A percentile compares a stretch with the other conserved stretches of the same genome.
Evolutionary conservation across 2,797 vertebrate species (phyloP).

Genomic region (Falco columbarius): DNA sequence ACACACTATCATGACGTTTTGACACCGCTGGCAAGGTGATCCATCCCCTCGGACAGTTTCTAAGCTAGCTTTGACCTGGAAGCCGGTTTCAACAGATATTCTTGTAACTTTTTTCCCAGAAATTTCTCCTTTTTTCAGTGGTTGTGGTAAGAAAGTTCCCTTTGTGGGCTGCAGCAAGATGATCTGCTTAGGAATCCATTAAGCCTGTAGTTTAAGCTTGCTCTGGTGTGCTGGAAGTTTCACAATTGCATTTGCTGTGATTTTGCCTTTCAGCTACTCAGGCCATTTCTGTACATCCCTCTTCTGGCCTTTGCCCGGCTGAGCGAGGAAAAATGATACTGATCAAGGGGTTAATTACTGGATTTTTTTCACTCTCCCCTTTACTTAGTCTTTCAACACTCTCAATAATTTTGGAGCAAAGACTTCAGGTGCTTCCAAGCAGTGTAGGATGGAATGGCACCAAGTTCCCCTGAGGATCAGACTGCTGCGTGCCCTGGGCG

Average conservation of each 20-base stretch:
- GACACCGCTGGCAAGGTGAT: neutral
- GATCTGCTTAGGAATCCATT: neutral
- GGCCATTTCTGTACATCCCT: neutral
- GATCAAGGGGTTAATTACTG: no score
- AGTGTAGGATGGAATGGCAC: neutral
- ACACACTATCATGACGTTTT: neutral
- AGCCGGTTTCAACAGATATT: neutral
- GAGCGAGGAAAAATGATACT: neutral
- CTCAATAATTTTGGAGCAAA: neutral
- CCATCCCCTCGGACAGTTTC: neutral
- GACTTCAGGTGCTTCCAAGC: neutral
- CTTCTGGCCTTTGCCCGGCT: neutral
- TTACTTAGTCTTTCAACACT: neutral
- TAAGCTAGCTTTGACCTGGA: neutral
- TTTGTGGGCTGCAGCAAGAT: neutral
- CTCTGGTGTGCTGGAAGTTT: neutral
- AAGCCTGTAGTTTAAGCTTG: accelerated
- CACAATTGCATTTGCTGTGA: neutral
- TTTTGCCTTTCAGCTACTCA: neutral
- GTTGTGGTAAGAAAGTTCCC: neutral
- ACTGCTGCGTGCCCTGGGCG: accelerated
- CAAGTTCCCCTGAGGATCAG: neutral
- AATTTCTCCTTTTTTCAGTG: neutral
- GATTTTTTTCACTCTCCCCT: neutral
- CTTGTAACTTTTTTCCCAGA: neutral